Evolutionary conservation across 2,797 vertebrate genomes (phyloP).

Genomic region (Cyclura pinguis): DNA sequence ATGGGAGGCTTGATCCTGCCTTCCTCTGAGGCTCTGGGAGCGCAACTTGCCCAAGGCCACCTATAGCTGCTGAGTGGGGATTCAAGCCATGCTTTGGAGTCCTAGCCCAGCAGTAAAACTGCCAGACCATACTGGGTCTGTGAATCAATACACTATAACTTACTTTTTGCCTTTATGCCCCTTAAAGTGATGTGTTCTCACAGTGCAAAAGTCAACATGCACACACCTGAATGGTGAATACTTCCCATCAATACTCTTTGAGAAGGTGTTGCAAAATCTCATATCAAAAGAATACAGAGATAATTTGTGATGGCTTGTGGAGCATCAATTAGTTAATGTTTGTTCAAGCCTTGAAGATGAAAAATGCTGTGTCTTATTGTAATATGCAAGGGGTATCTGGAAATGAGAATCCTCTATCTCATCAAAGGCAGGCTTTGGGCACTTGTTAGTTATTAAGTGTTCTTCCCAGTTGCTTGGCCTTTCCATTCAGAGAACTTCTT

Average conservation of each 20-base stretch:
- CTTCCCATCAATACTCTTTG: neutral
- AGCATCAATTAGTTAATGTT: conserved; percentile 63
- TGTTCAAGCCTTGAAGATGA: conserved; percentile 54
- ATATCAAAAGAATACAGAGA: neutral
- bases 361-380: conserved; percentile 33
- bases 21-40: no score
- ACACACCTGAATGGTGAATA: neutral
- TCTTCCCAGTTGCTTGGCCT: conserved; percentile 25
- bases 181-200: neutral
- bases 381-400: conserved; percentile 47
- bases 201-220: conserved; percentile 30
- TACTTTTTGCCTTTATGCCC: neutral
- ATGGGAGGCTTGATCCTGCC: no score
- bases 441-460: conserved; percentile 43
- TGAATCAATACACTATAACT: neutral
- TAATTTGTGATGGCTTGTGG: conserved; percentile 30
- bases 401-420: conserved; percentile 57
- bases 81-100: no score
- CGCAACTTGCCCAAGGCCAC: no score
- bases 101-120: no score
- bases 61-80: no score
- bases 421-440: conserved; percentile 53
- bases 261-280: neutral
- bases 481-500: conserved; percentile 45
- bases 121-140: no score